Base-by-base conservation (phyloP, 2,113 vertebrate species). In the Glaucomys volans region DNA sequence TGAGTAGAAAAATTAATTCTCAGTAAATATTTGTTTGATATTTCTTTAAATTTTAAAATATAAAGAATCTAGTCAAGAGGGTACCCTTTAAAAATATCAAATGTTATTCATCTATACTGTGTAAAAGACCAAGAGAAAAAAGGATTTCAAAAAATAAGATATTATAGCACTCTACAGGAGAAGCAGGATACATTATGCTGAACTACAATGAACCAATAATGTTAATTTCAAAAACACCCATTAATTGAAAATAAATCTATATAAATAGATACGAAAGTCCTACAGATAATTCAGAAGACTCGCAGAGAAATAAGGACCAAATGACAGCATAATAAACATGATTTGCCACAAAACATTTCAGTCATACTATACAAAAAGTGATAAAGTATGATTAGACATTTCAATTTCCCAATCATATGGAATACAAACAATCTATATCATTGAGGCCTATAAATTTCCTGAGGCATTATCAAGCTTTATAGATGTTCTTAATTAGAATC, bases 41-140 rank as follows among this genome's bases (percentile, higher is more conserved):
- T n/a, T n/a, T n/a, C n/a, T n/a, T n/a, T n/a, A n/a, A n/a, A n/a
- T n/a, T n/a, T n/a, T 95, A 37, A 94, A 95, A 88, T 85, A 80
- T 66, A 88, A 90, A 93, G 52, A 76, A 81, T 80, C 8, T 82
- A 35, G 17, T 64, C 47, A 92, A 93, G 44, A 91, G 30, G 10
- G 30, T 42, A 44, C 77, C 81, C 20, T 88, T 89, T 91, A 69
- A 90, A 80, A 95, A 96, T 75, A 91, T 52, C 12, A 74, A 32
- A 74, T 83, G 72, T 90, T 92, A 92, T 30, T 84, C 35, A 87
- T 66, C 24, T 16, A 95, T 22, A 91, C 4, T 88, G 2, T 66
- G 52, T 74, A 2, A 96, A 91, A 97, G 26, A 94, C 57, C 4
- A 92, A 97, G 97, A 91, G 93, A 89, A 97, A 8, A 80, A 47